These are phyloP conservation scores for Catalaphyllia jardinei DNA, from an alignment of 64 coral and sea anemone species.

Conservation along the genomic window DNA sequence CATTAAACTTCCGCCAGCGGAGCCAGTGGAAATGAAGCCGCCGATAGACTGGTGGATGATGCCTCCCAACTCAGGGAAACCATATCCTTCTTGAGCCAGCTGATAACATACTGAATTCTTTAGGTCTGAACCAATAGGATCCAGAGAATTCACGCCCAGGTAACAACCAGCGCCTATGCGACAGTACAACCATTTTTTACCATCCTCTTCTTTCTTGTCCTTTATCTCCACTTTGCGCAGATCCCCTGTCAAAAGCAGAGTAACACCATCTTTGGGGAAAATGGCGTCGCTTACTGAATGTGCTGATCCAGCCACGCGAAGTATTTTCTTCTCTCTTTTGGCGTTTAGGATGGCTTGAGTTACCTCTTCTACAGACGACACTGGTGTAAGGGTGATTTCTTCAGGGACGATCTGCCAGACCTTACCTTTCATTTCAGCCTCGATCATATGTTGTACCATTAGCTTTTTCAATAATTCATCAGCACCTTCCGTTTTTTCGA, in stretches of 20 bases:
- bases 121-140: background rate
- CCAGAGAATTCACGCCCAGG: conserved; percentile 43
- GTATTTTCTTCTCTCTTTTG: conserved; percentile 21
- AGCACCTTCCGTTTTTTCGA: background rate
- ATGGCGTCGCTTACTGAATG: conserved; percentile 45
- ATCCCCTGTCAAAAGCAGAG: conserved; percentile 27
- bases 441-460: conserved; percentile 8
- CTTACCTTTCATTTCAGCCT: background rate
- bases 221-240: conserved; percentile 63
- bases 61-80: conserved; percentile 66
- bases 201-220: background rate
- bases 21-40: conserved; percentile 70
- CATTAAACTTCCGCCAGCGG: conserved; percentile 74
- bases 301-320: conserved; percentile 49
- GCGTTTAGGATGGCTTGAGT: conserved; percentile 24
- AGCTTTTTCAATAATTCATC: background rate
- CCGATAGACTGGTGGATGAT: conserved; percentile 69
- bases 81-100: conserved; percentile 35
- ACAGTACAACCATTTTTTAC: conserved; percentile 52
- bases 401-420: background rate
- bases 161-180: conserved; percentile 71
- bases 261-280: conserved; percentile 36
- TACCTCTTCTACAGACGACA: conserved; percentile 32
- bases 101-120: conserved; percentile 28
- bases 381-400: background rate